phyloP scores from a whole-genome alignment of 2,888 invertebrate genomes.

The Cosmia pyralina region DNA sequence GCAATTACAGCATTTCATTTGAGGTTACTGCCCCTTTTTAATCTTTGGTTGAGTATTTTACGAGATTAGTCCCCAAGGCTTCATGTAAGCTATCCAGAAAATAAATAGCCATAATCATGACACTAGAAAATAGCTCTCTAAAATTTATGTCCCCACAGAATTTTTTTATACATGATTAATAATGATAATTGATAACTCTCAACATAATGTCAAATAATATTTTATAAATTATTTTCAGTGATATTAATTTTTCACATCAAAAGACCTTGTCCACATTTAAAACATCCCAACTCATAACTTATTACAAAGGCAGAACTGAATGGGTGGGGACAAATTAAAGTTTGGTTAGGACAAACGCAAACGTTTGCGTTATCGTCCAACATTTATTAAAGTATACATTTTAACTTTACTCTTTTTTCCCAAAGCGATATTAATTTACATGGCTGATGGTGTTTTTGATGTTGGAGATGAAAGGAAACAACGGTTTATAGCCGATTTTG shows the following conservation, averaged over 20 bases:
- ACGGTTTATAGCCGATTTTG: neutral
- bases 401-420: slow-evolving; percentile 45
- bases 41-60: no score
- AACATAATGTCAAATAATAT: neutral
- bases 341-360: slow-evolving; percentile 60
- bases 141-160: neutral
- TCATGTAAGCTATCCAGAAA: no score
- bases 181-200: no score
- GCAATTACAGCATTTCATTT: no score
- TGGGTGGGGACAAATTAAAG: slow-evolving; percentile 61
- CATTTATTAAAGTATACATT: slow-evolving; percentile 50
- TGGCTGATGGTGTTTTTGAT: slow-evolving; percentile 36
- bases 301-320: slow-evolving; percentile 54
- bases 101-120: no score
- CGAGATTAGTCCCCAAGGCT: no score
- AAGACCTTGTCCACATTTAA: slow-evolving; percentile 35
- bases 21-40: no score
- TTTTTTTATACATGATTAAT: neutral
- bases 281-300: slow-evolving; percentile 28
- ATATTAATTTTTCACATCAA: neutral
- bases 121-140: neutral
- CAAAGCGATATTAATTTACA: slow-evolving; percentile 46
- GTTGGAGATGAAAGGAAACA: slow-evolving; percentile 29
- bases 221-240: neutral
- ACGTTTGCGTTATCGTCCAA: slow-evolving; percentile 19